Evolutionary conservation across 2,888 invertebrate species (phyloP).

Genomic region (Nephrotoma guestfalica): DNA sequence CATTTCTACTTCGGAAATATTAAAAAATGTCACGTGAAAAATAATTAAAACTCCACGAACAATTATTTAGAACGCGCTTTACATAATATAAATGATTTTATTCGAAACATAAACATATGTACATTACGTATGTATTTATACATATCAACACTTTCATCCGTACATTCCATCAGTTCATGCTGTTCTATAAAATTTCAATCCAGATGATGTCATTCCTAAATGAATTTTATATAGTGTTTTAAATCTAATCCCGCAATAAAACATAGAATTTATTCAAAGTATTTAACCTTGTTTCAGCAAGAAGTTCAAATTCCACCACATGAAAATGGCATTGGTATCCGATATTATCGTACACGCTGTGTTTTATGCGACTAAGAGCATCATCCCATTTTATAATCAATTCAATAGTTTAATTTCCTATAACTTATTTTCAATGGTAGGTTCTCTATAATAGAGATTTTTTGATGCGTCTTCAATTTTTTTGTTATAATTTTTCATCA

Average conservation of each 20-base stretch:
- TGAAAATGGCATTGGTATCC: not conserved
- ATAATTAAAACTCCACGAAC: not conserved
- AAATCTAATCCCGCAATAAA: not conserved
- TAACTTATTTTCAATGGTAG: not conserved
- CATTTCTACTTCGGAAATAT: too few species aligned
- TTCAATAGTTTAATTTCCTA: not conserved
- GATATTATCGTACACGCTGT: not conserved
- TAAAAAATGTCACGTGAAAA: not conserved
- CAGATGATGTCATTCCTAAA: not conserved
- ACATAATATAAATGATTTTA: not conserved
- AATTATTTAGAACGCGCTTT: not conserved
- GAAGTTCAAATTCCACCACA: not conserved
- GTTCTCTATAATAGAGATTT: not conserved
- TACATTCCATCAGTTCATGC: not conserved
- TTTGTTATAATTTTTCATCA: not conserved
- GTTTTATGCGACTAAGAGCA: not conserved
- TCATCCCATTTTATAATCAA: not conserved
- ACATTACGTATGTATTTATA: not conserved
- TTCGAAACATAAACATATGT: not conserved
- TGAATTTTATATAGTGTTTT: not conserved
- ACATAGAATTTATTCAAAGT: not conserved
- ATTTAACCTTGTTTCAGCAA: not conserved
- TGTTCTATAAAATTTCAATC: not conserved
- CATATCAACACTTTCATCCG: not conserved
- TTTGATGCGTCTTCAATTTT: not conserved